Evolutionary conservation across 1,140 invertebrate species (phyloP).

Genomic region (Cotesia glomerata): DNA sequence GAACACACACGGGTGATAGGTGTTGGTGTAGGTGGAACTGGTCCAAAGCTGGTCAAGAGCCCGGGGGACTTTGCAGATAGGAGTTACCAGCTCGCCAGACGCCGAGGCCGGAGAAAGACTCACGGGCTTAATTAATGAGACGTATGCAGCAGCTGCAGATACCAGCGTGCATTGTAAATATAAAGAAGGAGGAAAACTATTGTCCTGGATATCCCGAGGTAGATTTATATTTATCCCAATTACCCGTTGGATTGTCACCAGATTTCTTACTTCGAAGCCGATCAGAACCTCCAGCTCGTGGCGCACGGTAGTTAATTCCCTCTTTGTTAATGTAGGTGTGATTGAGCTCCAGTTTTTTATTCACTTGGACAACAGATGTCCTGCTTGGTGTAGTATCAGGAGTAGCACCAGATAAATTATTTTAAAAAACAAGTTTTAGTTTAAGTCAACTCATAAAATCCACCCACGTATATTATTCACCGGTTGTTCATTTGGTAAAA

Average conservation of each 20-base stretch:
- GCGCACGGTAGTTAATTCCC: not conserved
- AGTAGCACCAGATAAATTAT: too few species aligned
- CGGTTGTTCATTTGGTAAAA: not conserved
- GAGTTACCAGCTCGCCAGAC: too few species aligned
- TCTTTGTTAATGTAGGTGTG: not conserved
- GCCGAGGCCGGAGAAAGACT: not conserved
- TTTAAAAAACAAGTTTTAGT: too few species aligned
- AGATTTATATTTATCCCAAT: constrained; percentile 57
- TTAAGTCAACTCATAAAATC: constrained; percentile 36
- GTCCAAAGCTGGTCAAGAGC: too few species aligned
- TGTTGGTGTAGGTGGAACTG: too few species aligned
- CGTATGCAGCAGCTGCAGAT: constrained; percentile 59
- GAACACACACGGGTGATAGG: too few species aligned
- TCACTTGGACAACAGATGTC: constrained; percentile 21
- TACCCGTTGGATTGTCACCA: constrained; percentile 17
- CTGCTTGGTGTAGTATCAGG: not conserved
- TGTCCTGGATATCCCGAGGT: constrained; percentile 44
- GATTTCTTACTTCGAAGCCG: not conserved
- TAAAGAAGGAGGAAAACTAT: constrained; percentile 49
- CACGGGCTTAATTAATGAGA: constrained; percentile 60
- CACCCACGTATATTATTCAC: constrained; percentile 30
- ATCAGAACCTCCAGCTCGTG: not conserved
- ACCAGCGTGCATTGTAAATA: constrained; percentile 59
- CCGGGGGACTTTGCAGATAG: too few species aligned
- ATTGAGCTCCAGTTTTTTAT: not conserved